Evolutionary conservation across 2,797 vertebrate species (phyloP).

Genomic region (Helarctos malayanus): DNA sequence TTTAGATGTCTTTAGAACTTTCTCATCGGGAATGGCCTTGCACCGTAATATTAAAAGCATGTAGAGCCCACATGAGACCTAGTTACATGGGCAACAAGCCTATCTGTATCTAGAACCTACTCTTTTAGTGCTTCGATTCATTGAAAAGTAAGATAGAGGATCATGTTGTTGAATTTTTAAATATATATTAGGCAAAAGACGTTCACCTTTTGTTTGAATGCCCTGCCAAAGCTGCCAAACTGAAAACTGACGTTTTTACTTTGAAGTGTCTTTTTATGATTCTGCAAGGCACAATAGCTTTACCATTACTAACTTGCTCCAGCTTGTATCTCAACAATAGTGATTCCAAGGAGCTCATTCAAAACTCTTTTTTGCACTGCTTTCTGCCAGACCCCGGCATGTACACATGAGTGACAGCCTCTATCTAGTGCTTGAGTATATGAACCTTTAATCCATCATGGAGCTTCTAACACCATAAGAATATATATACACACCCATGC

Average conservation of each 20-base stretch:
- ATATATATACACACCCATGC: background rate
- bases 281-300: constrained; percentile 43
- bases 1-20: constrained; percentile 71
- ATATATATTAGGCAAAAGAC: constrained; percentile 25
- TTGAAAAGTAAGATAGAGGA: constrained; percentile 80
- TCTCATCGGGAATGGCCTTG: constrained; percentile 18
- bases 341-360: constrained; percentile 67
- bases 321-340: constrained; percentile 63
- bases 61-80: constrained; percentile 62
- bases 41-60: constrained; percentile 53
- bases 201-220: constrained; percentile 48
- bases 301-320: constrained; percentile 38
- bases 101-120: constrained; percentile 69
- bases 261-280: constrained; percentile 49
- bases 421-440: constrained; percentile 42
- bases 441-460: constrained; percentile 65
- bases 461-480: background rate
- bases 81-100: constrained; percentile 71
- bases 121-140: constrained; percentile 76
- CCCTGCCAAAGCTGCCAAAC: constrained; percentile 33
- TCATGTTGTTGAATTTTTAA: background rate
- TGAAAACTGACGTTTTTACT: constrained; percentile 25
- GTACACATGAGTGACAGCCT: constrained; percentile 53
- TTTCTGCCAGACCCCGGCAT: constrained; percentile 11
- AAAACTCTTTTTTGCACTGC: constrained; percentile 56